Conservation (phyloP, 64 coral and sea anemone species). For the Actinia tenebrosa region DNA sequence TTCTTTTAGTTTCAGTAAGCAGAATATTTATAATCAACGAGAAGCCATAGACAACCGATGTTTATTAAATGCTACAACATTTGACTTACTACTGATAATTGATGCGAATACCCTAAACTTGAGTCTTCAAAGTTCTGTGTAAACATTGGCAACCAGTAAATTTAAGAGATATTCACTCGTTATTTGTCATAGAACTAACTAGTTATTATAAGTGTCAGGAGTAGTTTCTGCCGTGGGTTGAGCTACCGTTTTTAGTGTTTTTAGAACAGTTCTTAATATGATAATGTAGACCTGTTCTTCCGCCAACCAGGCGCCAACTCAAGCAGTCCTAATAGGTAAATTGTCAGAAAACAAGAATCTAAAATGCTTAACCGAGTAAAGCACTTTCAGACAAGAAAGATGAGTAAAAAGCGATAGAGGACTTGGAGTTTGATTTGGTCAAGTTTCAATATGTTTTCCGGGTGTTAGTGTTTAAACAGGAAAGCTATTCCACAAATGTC, state of each 20-base stretch:
- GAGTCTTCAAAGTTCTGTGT: too few relatives aligned
- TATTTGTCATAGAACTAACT: background rate
- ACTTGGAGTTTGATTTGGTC: background rate
- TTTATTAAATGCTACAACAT: too few relatives aligned
- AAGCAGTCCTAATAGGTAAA: slow-evolving; percentile 1
- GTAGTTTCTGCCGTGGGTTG: background rate
- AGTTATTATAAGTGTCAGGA: background rate
- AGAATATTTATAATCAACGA: too few relatives aligned
- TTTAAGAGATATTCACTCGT: too few relatives aligned
- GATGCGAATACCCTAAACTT: too few relatives aligned
- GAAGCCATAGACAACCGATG: too few relatives aligned
- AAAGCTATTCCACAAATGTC: slow-evolving; percentile 4
- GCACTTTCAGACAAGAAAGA: background rate
- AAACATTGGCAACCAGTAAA: too few relatives aligned
- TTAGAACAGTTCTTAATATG: background rate
- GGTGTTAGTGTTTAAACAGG: background rate
- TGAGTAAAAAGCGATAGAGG: background rate
- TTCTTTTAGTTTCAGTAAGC: too few relatives aligned
- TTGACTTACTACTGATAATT: too few relatives aligned
- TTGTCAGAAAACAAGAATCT: background rate
- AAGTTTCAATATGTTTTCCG: slow-evolving; percentile 5
- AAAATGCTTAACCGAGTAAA: background rate
- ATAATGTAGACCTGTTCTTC: background rate
- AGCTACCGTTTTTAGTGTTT: background rate
- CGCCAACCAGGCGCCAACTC: background rate